Evolutionary conservation across 1,140 invertebrate genomes (phyloP).

Genomic region (Penaeus chinensis): DNA sequence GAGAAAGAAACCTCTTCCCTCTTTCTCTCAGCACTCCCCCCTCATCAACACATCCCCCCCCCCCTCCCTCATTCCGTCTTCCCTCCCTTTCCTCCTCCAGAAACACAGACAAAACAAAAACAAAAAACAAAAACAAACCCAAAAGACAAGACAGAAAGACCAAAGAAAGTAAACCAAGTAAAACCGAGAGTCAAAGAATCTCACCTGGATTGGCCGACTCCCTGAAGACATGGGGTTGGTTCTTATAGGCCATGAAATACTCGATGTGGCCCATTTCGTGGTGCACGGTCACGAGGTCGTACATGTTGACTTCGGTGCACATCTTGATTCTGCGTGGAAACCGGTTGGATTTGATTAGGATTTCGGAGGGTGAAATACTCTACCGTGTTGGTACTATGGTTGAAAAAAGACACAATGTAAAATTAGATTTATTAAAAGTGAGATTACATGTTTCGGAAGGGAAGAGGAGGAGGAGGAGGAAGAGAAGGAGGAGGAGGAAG

Average conservation of each 20-base stretch:
- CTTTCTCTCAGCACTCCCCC: too few species aligned
- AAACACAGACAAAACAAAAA: neutral
- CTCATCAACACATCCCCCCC: neutral
- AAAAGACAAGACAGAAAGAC: too few species aligned
- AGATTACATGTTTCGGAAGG: neutral
- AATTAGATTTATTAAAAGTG: neutral
- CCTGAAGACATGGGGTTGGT: constrained; percentile 71
- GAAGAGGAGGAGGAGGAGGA: neutral
- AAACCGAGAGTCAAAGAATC: neutral
- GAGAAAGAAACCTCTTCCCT: neutral
- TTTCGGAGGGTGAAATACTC: neutral
- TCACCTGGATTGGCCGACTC: constrained; percentile 75
- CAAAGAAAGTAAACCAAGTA: too few species aligned
- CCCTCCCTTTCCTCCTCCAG: neutral
- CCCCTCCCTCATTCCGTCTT: too few species aligned
- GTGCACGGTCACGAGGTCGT: constrained; percentile 80
- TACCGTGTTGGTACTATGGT: neutral
- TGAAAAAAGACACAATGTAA: too few species aligned
- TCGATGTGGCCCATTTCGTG: constrained; percentile 86
- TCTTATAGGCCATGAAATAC: constrained; percentile 80
- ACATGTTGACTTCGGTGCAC: constrained; percentile 80
- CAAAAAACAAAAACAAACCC: neutral
- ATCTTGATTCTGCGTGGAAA: constrained; percentile 82
- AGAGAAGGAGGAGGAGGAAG: neutral
- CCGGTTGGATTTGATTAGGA: too few species aligned